Conservation (phyloP, 2,797 vertebrate genomes). For the Sebastes flavidus region DNA sequence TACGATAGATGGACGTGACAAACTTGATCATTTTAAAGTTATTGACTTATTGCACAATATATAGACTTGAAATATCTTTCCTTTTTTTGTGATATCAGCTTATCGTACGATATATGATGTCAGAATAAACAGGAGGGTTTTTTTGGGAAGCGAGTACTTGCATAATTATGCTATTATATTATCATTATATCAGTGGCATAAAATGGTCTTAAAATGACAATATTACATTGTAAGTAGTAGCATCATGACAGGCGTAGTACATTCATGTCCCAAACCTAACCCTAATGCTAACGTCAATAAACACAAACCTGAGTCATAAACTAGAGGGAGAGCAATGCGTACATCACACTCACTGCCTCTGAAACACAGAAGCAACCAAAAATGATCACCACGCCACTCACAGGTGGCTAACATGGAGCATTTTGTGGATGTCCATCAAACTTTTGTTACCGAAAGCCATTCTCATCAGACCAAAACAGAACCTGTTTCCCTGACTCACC, state of each 20-base stretch:
- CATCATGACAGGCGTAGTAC: neutral
- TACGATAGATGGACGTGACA: no score
- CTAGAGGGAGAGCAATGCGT: neutral
- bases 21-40: no score
- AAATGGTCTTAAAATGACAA: no score
- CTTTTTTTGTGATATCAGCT: no score
- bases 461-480: slow-evolving; percentile 3
- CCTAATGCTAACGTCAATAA: neutral
- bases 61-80: no score
- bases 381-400: neutral
- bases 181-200: no score
- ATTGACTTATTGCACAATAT: no score
- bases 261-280: neutral
- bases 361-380: neutral
- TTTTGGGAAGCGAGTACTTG: no score
- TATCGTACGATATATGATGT: no score
- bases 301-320: neutral
- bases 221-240: no score
- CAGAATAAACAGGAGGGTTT: no score
- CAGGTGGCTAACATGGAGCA: neutral
- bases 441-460: neutral
- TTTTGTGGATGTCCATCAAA: neutral
- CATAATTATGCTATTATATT: no score
- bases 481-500: neutral
- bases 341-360: neutral